Percentiles rank a stretch among this genome's conserved stretches.
phyloP scores from a whole-genome alignment of 2,113 vertebrate genomes.

The Oreocharis arfaki region DNA sequence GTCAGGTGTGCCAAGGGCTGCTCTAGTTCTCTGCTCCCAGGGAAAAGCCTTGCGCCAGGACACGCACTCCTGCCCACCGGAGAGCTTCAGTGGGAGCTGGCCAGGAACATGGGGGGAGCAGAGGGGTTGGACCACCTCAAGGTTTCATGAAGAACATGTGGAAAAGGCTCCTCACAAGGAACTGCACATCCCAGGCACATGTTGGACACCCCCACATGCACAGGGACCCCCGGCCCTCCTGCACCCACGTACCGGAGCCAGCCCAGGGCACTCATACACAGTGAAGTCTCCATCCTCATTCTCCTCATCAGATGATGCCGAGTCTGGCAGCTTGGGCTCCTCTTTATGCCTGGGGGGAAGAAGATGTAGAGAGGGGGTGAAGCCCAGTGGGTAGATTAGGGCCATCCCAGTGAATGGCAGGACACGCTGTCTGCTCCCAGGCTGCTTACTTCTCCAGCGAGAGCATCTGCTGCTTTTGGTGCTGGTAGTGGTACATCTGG shows the following conservation, averaged over 20 bases:
- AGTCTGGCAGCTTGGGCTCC: conserved; percentile 81
- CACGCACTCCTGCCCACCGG: not conserved
- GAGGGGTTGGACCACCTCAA: not conserved
- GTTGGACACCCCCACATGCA: fast-evolving
- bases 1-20: not conserved
- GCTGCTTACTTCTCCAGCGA: conserved; percentile 86
- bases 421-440: fast-evolving
- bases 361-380: not conserved
- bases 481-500: conserved; percentile 96
- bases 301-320: conserved; percentile 86
- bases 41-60: not conserved
- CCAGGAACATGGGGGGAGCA: not conserved
- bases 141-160: not conserved
- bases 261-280: conserved; percentile 92
- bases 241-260: conserved; percentile 81
- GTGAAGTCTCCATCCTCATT: conserved; percentile 96
- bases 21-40: not conserved
- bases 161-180: not conserved
- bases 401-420: not conserved
- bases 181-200: no score
- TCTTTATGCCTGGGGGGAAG: conserved; percentile 77
- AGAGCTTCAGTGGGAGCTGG: not conserved
- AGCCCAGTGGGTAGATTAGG: not conserved
- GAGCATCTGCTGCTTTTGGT: conserved; percentile 95
- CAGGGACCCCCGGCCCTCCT: not conserved